Conservation (phyloP, 2,888 invertebrate genomes). For the Zygaena filipendulae region DNA sequence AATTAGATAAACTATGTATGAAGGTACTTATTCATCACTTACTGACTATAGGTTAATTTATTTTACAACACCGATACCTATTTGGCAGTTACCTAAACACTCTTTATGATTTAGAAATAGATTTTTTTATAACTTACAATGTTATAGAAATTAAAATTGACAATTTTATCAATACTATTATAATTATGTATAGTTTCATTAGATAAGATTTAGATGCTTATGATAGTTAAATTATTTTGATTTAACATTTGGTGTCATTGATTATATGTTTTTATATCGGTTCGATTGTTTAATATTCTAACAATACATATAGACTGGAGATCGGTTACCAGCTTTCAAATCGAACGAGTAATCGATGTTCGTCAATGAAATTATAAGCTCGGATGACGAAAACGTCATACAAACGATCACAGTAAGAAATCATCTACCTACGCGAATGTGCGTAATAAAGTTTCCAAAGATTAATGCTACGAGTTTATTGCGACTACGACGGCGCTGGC, state of each 20-base stretch:
- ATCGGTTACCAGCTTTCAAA: constrained; percentile 1
- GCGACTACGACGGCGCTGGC: not conserved
- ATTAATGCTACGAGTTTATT: constrained; percentile 6
- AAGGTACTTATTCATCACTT: constrained; percentile 42
- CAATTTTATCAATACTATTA: too few relatives aligned
- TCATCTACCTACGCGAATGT: constrained; percentile 63
- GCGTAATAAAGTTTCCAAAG: constrained; percentile 47
- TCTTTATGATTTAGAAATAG: constrained; percentile 33
- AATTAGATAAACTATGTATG: too few relatives aligned
- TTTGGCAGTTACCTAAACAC: constrained; percentile 62
- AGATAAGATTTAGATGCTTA: constrained; percentile 10
- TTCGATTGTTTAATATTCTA: not conserved
- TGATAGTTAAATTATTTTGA: too few relatives aligned
- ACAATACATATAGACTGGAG: not conserved
- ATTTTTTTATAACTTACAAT: constrained; percentile 19
- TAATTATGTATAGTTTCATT: too few relatives aligned
- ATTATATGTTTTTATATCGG: constrained; percentile 2
- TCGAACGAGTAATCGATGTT: not conserved
- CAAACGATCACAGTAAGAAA: constrained; percentile 60
- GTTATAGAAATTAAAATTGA: constrained; percentile 46
- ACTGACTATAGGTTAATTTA: too few relatives aligned
- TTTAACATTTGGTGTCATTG: too few relatives aligned
- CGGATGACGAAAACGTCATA: constrained; percentile 33
- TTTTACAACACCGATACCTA: constrained; percentile 57
- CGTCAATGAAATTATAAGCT: constrained; percentile 18